Evolutionary conservation across 1,140 invertebrate genomes (phyloP), one percentile per base, ranked within the genome.

Genomic region (Drosophila repletoides): DNA sequence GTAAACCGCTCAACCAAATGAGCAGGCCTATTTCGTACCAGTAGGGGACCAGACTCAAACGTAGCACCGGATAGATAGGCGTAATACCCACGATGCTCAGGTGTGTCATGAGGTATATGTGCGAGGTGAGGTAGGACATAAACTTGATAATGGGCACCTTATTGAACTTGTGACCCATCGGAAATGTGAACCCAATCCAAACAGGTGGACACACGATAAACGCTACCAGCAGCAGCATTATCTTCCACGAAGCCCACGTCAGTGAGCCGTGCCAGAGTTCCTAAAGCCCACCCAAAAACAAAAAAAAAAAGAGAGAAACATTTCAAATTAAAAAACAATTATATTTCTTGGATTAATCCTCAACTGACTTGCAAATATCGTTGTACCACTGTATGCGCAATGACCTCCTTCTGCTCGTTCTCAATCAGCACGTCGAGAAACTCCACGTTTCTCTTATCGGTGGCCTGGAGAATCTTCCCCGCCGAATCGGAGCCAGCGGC

Each of bases 61-160:
- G 92, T 55, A 97, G 94, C 67, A 96, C 95, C 22, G 95, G 94
- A 90, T 96, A 96, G 56, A 97, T 93, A 19, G 98, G 97, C 45
- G 95, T 96, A 53, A 99, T 97, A 21, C 95, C 96, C n/a, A 97
- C 96, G 51, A 98, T 92, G 46, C 95, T 93, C 68, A 99, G 93
- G 66, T 99, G 94, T 40, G 97, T 91, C 94, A 99, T 99, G 48
- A 99, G 94, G 91, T 99, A 98, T 70, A 99, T 95, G 91, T 99
- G 98, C 0, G 98, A 99, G 0, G 98, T 99, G 45, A 99, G 93
- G 91, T 99, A 99, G 7, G 98, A 98, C 96, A 99, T 99, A 91
- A 99, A 99, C 91, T 99, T 99, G 83, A 99, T 98, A 72, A 99
- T 98, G 12, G 98, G 98, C 76, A 96, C 94, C 92, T 96, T 97